Percentiles rank a stretch among this genome's conserved stretches.
phyloP scores from a whole-genome alignment of 2,888 invertebrate genomes.

The Perithous albicinctus region DNA sequence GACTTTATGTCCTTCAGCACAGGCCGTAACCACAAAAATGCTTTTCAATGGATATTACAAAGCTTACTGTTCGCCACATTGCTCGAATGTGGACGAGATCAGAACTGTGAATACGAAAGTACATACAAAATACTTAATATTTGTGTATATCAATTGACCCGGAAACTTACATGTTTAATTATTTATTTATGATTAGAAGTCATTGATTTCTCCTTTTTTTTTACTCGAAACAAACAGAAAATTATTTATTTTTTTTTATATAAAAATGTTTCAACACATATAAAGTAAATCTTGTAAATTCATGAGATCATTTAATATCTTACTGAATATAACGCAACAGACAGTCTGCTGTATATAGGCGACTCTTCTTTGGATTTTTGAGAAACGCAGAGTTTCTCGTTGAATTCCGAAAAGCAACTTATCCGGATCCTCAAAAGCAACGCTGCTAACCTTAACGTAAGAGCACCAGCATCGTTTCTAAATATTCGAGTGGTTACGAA shows the following conservation, averaged over 20 bases:
- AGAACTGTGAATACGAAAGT: not conserved
- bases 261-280: not conserved
- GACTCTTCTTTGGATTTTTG: conserved; percentile 19
- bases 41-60: not conserved
- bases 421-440: conserved; percentile 20
- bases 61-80: not conserved
- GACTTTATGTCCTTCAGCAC: conserved; percentile 24
- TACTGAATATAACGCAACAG: conserved; percentile 3
- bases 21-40: conserved; percentile 8
- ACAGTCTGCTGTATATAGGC: conserved; percentile 42
- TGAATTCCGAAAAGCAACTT: conserved; percentile 37
- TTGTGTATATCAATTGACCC: not conserved
- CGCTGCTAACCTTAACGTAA: conserved; percentile 27
- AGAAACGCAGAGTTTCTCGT: conserved; percentile 5
- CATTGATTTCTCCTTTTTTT: not conserved
- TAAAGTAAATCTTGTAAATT: conserved; percentile 2
- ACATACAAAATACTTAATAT: no score
- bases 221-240: not conserved
- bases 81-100: not conserved
- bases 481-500: conserved; percentile 65
- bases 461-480: conserved; percentile 54
- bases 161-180: not conserved
- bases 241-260: not conserved
- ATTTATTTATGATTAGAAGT: not conserved
- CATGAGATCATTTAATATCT: conserved; percentile 51